Evolutionary conservation across 2,888 invertebrate species (phyloP).

Genomic region (Macrosiphum euphorbiae): DNA sequence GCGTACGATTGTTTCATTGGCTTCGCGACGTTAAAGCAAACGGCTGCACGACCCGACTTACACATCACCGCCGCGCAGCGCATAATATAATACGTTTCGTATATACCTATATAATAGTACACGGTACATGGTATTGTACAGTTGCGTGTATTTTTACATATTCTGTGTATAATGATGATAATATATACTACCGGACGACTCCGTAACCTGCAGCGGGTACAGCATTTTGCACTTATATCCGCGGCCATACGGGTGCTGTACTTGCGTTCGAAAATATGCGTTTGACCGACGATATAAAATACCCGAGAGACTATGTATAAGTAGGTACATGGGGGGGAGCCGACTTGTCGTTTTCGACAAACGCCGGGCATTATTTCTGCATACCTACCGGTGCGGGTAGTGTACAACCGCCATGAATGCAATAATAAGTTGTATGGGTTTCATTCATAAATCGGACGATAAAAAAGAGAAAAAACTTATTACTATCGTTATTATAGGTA

Average conservation of each 20-base stretch:
- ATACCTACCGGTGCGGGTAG: no score
- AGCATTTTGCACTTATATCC: constrained; percentile 53
- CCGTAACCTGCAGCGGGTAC: neutral
- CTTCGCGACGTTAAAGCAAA: neutral
- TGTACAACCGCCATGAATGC: no score
- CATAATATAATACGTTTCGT: neutral
- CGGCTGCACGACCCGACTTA: neutral
- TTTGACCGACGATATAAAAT: constrained; percentile 3
- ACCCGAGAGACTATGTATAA: neutral
- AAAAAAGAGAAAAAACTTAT: neutral
- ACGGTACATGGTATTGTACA: neutral
- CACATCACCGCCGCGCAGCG: neutral
- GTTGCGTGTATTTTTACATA: neutral
- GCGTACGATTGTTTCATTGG: constrained; percentile 14
- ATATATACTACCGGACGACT: constrained; percentile 1
- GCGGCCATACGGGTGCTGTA: neutral
- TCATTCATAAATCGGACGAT: constrained; percentile 20
- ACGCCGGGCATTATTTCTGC: neutral
- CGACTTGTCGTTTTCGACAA: neutral
- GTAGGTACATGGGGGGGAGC: no score
- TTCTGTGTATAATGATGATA: neutral
- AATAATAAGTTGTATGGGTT: neutral
- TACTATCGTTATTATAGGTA: neutral
- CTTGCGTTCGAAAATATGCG: neutral
- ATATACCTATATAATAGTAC: neutral